Conservation (phyloP, 2,888 invertebrate species). For the Mycogona germanica region DNA sequence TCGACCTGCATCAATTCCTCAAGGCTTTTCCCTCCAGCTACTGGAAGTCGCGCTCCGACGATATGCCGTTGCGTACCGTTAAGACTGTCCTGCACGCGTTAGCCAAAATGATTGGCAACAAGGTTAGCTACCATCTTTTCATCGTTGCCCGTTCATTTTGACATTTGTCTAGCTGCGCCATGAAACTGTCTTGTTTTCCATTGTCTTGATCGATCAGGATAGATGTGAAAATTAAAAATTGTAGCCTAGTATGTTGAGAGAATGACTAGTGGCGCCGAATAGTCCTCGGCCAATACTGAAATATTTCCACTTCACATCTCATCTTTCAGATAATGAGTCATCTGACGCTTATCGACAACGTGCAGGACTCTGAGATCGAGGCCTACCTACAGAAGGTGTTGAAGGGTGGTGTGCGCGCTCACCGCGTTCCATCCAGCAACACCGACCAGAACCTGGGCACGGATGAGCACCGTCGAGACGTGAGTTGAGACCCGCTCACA, state of each 20-base stretch:
- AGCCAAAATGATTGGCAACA: constrained; percentile 73
- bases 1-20: constrained; percentile 78
- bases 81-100: constrained; percentile 88
- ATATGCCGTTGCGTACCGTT: constrained; percentile 72
- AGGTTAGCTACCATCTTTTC: constrained; percentile 38
- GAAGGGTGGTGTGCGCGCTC: constrained; percentile 19
- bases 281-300: background rate
- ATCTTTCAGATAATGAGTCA: constrained; percentile 45
- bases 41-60: constrained; percentile 72
- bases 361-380: constrained; percentile 73
- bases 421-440: constrained; percentile 1
- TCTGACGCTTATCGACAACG: constrained; percentile 38
- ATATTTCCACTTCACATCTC: background rate
- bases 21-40: constrained; percentile 70
- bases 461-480: no score
- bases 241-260: background rate
- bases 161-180: no score
- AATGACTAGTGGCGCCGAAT: background rate
- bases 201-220: background rate
- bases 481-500: background rate
- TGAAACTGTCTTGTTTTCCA: background rate
- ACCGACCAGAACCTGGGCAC: no score
- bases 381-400: constrained; percentile 64
- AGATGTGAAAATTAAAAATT: background rate
- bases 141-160: no score